phyloP scores from a whole-genome alignment of 2,888 invertebrate genomes.

The Dilophus febrilis region DNA sequence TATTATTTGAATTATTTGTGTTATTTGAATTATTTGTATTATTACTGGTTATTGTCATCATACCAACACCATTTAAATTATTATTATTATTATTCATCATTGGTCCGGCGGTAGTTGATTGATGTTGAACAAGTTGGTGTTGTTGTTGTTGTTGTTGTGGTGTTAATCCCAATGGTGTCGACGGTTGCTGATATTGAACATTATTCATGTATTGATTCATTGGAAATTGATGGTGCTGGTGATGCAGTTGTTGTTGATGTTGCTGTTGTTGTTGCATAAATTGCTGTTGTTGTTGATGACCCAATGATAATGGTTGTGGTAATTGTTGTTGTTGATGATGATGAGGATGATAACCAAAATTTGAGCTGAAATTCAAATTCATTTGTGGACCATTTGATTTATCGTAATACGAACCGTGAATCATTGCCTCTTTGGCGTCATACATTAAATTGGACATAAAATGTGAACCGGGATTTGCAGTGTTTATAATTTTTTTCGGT shows the following conservation, averaged over 20 bases:
- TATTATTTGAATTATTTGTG: no score
- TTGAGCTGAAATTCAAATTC: no score
- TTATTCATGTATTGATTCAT: background rate
- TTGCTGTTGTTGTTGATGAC: background rate
- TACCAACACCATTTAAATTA: no score
- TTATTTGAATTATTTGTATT: no score
- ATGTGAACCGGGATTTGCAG: constrained; percentile 87
- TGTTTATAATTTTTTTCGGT: constrained; percentile 87
- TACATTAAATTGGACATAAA: constrained; percentile 97
- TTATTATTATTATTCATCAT: no score
- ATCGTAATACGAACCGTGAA: constrained; percentile 87
- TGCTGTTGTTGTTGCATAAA: background rate
- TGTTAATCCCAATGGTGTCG: background rate
- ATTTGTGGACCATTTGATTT: constrained; percentile 39
- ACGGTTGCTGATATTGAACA: background rate
- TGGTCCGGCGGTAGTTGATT: no score
- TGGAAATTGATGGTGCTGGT: background rate
- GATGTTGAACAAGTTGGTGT: background rate
- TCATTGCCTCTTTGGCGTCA: constrained; percentile 87
- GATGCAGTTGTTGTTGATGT: background rate
- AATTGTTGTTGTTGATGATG: constrained; percentile 1
- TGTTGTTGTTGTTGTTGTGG: background rate
- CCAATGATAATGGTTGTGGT: background rate
- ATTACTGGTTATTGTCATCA: no score
- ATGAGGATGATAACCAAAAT: constrained; percentile 1